Conservation (phyloP, 2,888 invertebrate genomes). For the Papilio elwesi region DNA sequence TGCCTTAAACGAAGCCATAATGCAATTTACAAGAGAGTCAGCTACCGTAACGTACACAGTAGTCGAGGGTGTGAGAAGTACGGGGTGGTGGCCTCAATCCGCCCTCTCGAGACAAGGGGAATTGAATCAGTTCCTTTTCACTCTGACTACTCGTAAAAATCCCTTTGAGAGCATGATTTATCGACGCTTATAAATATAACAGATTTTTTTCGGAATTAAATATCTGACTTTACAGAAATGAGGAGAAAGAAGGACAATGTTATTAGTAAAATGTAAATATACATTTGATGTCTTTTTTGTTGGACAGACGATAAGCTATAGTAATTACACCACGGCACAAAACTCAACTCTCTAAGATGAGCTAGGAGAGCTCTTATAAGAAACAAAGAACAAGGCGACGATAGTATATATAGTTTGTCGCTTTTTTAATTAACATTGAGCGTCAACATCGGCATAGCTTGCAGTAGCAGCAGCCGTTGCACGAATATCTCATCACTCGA, state of each 20-base stretch:
- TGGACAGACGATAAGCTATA: no score
- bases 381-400: no score
- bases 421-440: no score
- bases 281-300: no score
- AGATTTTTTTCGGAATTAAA: constrained; percentile 4
- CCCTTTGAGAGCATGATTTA: constrained; percentile 59
- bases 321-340: no score
- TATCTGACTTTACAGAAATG: background rate
- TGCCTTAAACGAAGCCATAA: background rate
- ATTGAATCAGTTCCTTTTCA: constrained; percentile 79
- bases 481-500: no score
- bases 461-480: no score
- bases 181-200: constrained; percentile 46
- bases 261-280: background rate
- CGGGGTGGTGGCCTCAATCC: constrained; percentile 50
- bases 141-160: constrained; percentile 64
- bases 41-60: constrained; percentile 24
- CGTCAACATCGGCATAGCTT: no score
- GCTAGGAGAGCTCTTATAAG: no score
- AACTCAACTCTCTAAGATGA: no score
- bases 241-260: background rate
- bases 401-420: no score
- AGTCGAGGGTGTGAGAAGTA: constrained; percentile 31
- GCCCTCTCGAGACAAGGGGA: constrained; percentile 57
- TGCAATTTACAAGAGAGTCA: background rate